These are phyloP conservation scores for Microctenopoma lineatum DNA, from an alignment of 2,797 vertebrate species.

Conservation along the genomic window DNA sequence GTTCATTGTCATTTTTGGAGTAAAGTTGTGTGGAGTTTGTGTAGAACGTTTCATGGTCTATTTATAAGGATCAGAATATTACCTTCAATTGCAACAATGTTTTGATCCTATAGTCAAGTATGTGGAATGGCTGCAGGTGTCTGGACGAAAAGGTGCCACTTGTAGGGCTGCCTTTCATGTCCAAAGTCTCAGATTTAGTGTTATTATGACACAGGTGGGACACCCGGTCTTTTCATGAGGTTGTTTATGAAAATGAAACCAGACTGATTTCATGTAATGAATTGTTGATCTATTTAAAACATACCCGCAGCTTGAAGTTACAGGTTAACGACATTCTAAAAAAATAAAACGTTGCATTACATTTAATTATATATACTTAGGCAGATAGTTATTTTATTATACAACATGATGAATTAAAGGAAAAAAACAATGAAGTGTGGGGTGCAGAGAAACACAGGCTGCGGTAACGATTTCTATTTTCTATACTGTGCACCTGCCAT, in stretches of 20 bases:
- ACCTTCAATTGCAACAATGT: slow-evolving; percentile 41
- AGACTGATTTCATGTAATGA: neutral
- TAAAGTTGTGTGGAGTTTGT: neutral
- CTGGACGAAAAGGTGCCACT: neutral
- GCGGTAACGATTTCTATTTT: neutral
- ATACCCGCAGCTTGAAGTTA: neutral
- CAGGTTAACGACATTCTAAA: neutral
- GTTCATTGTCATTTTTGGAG: slow-evolving; percentile 8
- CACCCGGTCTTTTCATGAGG: neutral
- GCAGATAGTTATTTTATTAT: neutral
- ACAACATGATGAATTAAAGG: neutral
- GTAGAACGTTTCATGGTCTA: slow-evolving; percentile 2
- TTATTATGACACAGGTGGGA: neutral
- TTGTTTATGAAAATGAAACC: neutral
- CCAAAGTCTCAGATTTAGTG: neutral
- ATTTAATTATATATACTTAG: neutral
- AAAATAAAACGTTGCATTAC: neutral
- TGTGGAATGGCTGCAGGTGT: slow-evolving; percentile 14
- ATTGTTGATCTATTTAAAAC: neutral
- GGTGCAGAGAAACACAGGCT: too few relatives aligned
- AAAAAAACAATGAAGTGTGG: neutral
- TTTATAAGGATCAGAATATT: slow-evolving; percentile 36
- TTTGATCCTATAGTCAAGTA: neutral
- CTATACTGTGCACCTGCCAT: slow-evolving; percentile 3
- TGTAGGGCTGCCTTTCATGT: slow-evolving; percentile 21